phyloP scores from a whole-genome alignment of 2,797 vertebrate species.

The Pygocentrus nattereri region DNA sequence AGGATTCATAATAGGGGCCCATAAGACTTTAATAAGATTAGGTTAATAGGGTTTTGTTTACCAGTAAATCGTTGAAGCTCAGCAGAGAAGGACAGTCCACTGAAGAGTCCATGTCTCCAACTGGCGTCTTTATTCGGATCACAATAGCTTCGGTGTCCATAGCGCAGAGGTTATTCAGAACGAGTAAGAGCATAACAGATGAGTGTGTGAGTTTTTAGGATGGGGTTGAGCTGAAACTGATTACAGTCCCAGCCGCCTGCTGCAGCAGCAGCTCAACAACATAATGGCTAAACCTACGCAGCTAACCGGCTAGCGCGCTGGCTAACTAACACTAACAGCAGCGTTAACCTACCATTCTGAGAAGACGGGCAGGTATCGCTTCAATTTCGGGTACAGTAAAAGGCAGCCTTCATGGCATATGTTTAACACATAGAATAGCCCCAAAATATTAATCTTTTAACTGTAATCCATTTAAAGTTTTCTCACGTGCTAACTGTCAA shows the following conservation, averaged over 20 bases:
- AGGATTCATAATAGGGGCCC: too few relatives aligned
- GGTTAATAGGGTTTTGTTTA: slow-evolving; percentile 68
- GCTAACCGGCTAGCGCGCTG: slow-evolving; percentile 67
- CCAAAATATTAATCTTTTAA: neutral
- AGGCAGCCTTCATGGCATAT: neutral
- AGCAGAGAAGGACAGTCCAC: slow-evolving; percentile 90
- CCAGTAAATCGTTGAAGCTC: slow-evolving; percentile 95
- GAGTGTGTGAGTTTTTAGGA: neutral
- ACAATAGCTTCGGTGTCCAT: slow-evolving; percentile 93
- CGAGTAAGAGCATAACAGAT: slow-evolving; percentile 84
- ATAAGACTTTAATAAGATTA: neutral
- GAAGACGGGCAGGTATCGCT: neutral
- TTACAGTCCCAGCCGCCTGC: slow-evolving; percentile 12
- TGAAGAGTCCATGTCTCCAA: slow-evolving; percentile 94
- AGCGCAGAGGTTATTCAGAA: slow-evolving; percentile 77
- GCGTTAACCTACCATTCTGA: too few relatives aligned
- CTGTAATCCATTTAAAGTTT: neutral
- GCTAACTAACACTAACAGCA: slow-evolving; percentile 37
- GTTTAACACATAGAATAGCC: neutral
- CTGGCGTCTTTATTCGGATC: slow-evolving; percentile 93
- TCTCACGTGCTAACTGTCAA: slow-evolving; percentile 43
- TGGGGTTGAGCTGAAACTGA: neutral
- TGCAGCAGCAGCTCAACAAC: neutral
- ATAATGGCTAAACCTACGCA: neutral
- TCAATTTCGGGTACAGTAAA: neutral